Conservation (phyloP, 2,113 vertebrate genomes). For the Salminus brasiliensis region DNA sequence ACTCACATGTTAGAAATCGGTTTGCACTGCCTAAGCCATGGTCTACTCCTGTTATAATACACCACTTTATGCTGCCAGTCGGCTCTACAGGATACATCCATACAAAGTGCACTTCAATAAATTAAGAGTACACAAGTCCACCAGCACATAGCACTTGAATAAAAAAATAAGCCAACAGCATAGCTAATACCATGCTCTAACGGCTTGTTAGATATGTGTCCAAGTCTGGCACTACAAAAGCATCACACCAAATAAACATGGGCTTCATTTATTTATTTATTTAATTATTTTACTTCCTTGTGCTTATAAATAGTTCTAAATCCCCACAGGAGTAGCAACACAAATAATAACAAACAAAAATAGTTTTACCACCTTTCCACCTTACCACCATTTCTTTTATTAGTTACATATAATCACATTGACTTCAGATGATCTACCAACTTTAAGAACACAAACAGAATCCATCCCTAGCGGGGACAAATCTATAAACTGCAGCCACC, state of each 20-base stretch:
- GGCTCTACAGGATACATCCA: not conserved
- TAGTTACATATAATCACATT: not conserved
- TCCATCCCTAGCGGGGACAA: constrained; percentile 36
- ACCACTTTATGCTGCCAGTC: too few relatives aligned
- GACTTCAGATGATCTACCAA: too few relatives aligned
- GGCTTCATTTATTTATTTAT: constrained; percentile 49
- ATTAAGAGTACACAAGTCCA: not conserved
- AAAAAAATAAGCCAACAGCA: constrained; percentile 3
- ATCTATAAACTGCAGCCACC: constrained; percentile 35
- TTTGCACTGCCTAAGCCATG: not conserved
- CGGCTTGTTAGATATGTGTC: not conserved
- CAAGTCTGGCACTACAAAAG: constrained; percentile 27
- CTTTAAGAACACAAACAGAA: constrained; percentile 15
- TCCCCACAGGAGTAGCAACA: constrained; percentile 1
- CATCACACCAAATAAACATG: constrained; percentile 50
- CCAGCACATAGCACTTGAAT: not conserved
- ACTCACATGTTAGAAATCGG: not conserved
- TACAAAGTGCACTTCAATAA: not conserved
- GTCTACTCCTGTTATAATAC: not conserved
- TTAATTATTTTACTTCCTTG: constrained; percentile 51
- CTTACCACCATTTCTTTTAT: not conserved
- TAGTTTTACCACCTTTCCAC: too few relatives aligned
- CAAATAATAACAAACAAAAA: too few relatives aligned
- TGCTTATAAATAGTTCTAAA: constrained; percentile 36
- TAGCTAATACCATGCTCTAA: constrained; percentile 26